These are phyloP conservation scores for Malurus melanocephalus DNA, from an alignment of 2,113 vertebrate genomes.

Conservation along the genomic window DNA sequence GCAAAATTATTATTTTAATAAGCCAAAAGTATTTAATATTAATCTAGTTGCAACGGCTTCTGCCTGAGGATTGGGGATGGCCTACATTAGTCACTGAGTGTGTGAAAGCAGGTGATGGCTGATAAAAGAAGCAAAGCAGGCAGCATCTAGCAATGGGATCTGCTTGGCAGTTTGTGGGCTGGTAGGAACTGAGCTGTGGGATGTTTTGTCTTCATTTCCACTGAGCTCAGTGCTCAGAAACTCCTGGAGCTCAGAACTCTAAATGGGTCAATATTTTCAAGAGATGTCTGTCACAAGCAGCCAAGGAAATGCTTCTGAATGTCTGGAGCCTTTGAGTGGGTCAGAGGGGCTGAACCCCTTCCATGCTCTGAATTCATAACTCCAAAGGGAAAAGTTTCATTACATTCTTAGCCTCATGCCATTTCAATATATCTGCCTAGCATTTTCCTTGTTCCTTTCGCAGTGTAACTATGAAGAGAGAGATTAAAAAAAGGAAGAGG, in stretches of 20 bases:
- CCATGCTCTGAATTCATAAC: background rate
- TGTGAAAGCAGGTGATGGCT: background rate
- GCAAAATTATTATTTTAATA: background rate
- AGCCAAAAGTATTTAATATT: constrained; percentile 33
- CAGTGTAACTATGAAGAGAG: background rate
- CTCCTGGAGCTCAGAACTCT: background rate
- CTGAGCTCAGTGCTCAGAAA: background rate
- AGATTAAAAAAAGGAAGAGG: background rate
- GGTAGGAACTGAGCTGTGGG: background rate
- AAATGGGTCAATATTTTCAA: background rate
- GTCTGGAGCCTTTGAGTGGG: background rate
- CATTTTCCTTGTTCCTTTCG: background rate
- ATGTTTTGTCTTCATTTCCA: background rate
- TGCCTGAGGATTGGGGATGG: constrained; percentile 2
- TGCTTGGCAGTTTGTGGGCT: background rate
- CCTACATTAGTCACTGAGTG: constrained; percentile 5
- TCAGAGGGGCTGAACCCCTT: background rate
- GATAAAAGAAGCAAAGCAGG: background rate
- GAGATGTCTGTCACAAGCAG: background rate
- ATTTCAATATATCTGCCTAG: background rate
- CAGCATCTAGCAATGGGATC: background rate
- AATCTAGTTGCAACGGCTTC: background rate
- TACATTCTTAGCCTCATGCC: background rate
- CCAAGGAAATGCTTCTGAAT: background rate
- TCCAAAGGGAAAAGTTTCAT: background rate